A percentile compares a stretch with the other conserved stretches of the same genome.
These are phyloP conservation scores for Florisuga fusca DNA, from an alignment of 2,797 vertebrate genomes.

Conservation along the genomic window DNA sequence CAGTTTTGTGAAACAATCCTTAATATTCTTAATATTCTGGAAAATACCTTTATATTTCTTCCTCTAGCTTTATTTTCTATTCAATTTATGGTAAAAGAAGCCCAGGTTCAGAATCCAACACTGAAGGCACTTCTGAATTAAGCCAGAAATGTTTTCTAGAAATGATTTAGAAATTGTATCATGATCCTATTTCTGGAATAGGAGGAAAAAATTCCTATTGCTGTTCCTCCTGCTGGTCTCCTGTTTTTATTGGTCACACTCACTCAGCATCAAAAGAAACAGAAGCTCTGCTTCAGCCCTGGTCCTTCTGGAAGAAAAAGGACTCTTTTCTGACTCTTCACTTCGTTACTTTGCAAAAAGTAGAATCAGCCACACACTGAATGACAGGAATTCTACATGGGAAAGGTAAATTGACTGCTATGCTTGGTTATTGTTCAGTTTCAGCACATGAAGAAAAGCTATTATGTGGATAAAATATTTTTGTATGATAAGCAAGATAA, in stretches of 20 bases:
- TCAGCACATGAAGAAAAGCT: background rate
- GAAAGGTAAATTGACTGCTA: background rate
- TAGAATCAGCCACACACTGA: background rate
- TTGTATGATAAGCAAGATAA: background rate
- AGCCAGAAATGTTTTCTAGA: slow-evolving; percentile 34
- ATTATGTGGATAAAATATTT: background rate
- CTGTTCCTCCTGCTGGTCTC: slow-evolving; percentile 20
- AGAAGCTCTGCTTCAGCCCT: background rate
- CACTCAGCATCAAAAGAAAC: background rate
- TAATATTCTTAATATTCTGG: background rate
- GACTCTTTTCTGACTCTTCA: background rate
- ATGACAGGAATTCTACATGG: background rate
- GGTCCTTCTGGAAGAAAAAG: background rate
- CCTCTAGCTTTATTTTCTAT: background rate
- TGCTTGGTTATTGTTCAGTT: background rate
- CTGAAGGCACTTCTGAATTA: background rate
- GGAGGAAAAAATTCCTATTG: background rate
- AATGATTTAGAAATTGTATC: slow-evolving; percentile 38
- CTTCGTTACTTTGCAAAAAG: background rate
- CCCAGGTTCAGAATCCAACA: background rate
- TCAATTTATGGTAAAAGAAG: background rate
- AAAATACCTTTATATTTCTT: background rate
- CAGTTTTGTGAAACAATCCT: background rate
- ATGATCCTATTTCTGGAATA: slow-evolving; percentile 40
- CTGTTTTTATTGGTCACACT: slow-evolving; percentile 14